Conservation (phyloP, 2,113 vertebrate genomes). For the Aptenodytes patagonicus region DNA sequence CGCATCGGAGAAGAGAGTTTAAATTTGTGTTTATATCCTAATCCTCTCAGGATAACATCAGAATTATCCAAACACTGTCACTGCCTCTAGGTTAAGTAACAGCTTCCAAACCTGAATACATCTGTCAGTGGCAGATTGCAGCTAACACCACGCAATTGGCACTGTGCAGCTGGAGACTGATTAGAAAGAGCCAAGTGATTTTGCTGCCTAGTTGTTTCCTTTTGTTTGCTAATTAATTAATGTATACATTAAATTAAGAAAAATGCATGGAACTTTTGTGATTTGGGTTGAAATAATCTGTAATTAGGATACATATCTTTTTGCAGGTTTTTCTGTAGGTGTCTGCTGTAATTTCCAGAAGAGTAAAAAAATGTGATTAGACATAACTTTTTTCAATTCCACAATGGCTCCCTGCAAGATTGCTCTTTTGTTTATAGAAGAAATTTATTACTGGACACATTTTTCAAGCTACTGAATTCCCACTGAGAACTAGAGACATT, state of each 20-base stretch:
- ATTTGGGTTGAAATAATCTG: not conserved
- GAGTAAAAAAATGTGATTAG: not conserved
- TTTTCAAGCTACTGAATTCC: slow-evolving; percentile 17
- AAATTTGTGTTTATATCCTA: slow-evolving; percentile 36
- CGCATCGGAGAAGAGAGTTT: not conserved
- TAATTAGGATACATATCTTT: not conserved
- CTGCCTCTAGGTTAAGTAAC: slow-evolving; percentile 44
- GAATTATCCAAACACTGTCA: slow-evolving; percentile 41
- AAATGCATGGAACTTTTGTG: not conserved
- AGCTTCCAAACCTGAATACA: slow-evolving; percentile 53
- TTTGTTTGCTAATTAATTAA: slow-evolving; percentile 22
- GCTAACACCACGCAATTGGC: slow-evolving; percentile 3
- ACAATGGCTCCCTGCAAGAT: not conserved
- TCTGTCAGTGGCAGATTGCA: slow-evolving; percentile 64
- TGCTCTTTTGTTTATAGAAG: not conserved
- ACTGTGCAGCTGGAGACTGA: not conserved
- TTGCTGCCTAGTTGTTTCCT: not conserved
- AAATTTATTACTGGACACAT: slow-evolving; percentile 5
- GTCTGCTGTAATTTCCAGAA: not conserved
- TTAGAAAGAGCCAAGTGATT: slow-evolving; percentile 11
- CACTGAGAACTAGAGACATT: not conserved
- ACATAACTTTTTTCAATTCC: not conserved
- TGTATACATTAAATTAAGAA: not conserved
- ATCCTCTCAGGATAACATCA: slow-evolving; percentile 56
- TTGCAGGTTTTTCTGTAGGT: not conserved